A percentile compares a stretch with the other conserved stretches of the same genome.
phyloP scores from a whole-genome alignment of 1,140 invertebrate species.

The Magallana ariakensis region DNA sequence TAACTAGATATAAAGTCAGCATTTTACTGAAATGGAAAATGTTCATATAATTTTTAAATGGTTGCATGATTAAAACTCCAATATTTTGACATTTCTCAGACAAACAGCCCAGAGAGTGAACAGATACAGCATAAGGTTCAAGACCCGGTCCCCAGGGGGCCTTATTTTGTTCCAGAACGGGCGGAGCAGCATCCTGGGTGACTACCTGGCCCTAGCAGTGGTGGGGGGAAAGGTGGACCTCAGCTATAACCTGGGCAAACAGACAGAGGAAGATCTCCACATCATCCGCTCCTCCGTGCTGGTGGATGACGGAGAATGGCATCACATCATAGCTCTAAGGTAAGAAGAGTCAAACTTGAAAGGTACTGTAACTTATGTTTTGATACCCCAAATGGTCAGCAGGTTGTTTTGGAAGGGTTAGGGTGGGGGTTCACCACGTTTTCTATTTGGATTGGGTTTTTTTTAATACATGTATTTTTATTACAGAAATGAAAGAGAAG shows the following conservation, averaged over 20 bases:
- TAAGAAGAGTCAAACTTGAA: constrained; percentile 45
- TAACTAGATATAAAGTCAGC: too few relatives aligned
- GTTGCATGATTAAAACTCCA: background rate
- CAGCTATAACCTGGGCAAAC: constrained; percentile 84
- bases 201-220: constrained; percentile 85
- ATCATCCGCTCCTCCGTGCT: constrained; percentile 83
- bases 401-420: too few relatives aligned
- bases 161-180: constrained; percentile 86
- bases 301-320: constrained; percentile 88
- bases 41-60: too few relatives aligned
- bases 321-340: constrained; percentile 83
- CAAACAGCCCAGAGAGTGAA: constrained; percentile 84
- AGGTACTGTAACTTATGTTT: too few relatives aligned
- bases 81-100: constrained; percentile 69
- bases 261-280: constrained; percentile 80
- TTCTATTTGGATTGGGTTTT: too few relatives aligned
- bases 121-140: constrained; percentile 86
- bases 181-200: constrained; percentile 80
- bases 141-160: constrained; percentile 84
- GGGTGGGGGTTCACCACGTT: too few relatives aligned
- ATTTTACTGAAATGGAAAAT: too few relatives aligned
- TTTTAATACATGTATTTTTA: background rate
- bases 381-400: too few relatives aligned
- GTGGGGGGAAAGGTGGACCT: constrained; percentile 84
- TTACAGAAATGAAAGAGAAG: constrained; percentile 85